phyloP scores from a whole-genome alignment of 2,797 vertebrate genomes.

The Poeciliopsis infans region DNA sequence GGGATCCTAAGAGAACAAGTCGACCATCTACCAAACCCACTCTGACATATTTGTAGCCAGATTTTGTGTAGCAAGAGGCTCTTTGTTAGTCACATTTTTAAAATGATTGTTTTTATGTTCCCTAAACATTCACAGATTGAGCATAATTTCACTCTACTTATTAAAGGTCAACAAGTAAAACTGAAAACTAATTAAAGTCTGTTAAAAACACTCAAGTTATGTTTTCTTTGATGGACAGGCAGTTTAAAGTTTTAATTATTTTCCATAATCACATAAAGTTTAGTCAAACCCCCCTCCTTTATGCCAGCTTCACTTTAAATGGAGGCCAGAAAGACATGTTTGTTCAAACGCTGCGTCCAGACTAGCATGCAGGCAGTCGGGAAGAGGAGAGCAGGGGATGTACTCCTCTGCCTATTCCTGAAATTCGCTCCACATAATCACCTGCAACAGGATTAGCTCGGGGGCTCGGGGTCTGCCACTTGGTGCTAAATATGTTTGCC shows the following conservation, averaged over 20 bases:
- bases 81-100: neutral
- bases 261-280: neutral
- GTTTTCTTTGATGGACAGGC: neutral
- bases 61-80: neutral
- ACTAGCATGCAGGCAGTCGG: slow-evolving; percentile 19
- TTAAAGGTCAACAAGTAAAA: neutral
- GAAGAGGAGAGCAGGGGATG: slow-evolving; percentile 28
- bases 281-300: neutral
- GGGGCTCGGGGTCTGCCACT: slow-evolving; percentile 68
- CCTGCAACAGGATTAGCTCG: slow-evolving; percentile 71
- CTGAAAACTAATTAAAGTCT: neutral
- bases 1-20: neutral
- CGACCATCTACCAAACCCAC: neutral
- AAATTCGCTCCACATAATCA: slow-evolving; percentile 67
- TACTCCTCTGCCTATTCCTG: slow-evolving; percentile 44
- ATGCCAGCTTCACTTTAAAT: neutral
- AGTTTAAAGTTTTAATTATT: neutral
- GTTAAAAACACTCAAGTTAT: neutral
- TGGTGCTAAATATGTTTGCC: slow-evolving; percentile 71
- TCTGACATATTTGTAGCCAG: neutral
- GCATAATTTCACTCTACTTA: neutral
- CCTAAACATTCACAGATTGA: neutral
- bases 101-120: neutral
- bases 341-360: slow-evolving; percentile 12
- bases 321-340: neutral